Evolutionary conservation across 1,140 invertebrate genomes (phyloP), one percentile per base, ranked within the genome.

Genomic region (Magallana ariakensis): DNA sequence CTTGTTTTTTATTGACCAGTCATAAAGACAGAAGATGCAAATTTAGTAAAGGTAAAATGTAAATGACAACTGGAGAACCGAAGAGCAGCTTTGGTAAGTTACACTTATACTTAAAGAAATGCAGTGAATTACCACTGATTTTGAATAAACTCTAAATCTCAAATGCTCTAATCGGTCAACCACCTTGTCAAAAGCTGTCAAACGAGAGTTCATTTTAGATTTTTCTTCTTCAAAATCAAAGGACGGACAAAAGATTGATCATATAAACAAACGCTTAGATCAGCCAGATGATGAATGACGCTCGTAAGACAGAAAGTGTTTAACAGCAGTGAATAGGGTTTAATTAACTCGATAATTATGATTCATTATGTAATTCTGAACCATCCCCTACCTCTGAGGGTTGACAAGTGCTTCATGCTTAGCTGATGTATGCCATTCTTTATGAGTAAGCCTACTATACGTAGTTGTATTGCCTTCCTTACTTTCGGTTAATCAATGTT

Each of bases 351-450:
- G 19, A 75, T 33, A 75, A 75, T 75, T 75, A 75, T 33, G 66
- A 75, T 75, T 75, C 66, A 75, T 75, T 75, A 75, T 75, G 66
- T 75, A 75, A 75, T 75, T 75, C 66, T 13, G 22, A 75, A 75
- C 9, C 10, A 13, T 75, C 22, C 66, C 26, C 1, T 13, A 11
- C 4, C 22, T 33, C 13, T 10, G 66, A 9, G 58, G 66, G 66
- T 26, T 26, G 22, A 26, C 9, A 75, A 75, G 66, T 75, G 66
- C 66, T 26, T 33, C 22, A 7, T 70, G n/a, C 10, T 70, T 22
- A 70, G 10, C 11, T 22, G 19, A 22, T 70, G 7, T 70, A 70
- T 22, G 11, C 10, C n/a, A 22, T 70, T 70, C 8, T 22, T 22
- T 1, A 11, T 70, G 19, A 26, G n/a, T 15, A 60, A 60, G 58